Conservation (phyloP, 2,888 invertebrate species). For the Drosophila atroscutellata region DNA sequence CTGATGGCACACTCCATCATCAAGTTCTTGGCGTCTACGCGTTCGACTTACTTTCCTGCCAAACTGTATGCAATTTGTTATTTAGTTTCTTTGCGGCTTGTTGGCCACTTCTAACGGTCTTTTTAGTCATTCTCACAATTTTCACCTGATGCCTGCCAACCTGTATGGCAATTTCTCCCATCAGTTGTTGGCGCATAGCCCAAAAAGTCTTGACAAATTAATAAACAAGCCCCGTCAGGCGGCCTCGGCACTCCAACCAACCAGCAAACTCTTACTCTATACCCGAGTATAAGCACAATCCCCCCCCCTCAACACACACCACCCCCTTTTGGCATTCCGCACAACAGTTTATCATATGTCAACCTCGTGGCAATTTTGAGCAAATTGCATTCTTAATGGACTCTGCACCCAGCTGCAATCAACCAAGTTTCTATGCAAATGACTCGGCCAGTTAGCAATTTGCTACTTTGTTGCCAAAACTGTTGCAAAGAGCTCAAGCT, state of each 20-base stretch:
- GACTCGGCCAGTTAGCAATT: conserved; percentile 38
- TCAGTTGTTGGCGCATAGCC: conserved; percentile 64
- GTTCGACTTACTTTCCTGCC: conserved; percentile 49
- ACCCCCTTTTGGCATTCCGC: not conserved
- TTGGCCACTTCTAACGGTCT: conserved; percentile 42
- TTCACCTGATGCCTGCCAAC: conserved; percentile 46
- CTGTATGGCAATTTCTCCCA: conserved; percentile 63
- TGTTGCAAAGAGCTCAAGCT: not conserved
- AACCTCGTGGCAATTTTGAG: conserved; percentile 46
- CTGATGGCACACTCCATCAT: conserved; percentile 36
- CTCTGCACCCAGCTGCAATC: conserved; percentile 34
- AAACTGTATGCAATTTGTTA: conserved; percentile 22
- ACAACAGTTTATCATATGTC: conserved; percentile 41
- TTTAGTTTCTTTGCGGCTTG: conserved; percentile 6
- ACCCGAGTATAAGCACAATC: conserved; percentile 6
- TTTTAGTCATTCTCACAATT: conserved; percentile 54
- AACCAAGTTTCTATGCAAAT: conserved; percentile 51
- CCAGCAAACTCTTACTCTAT: conserved; percentile 16
- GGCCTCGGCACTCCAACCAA: conserved; percentile 32
- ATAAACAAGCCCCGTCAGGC: conserved; percentile 70
- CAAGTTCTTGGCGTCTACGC: conserved; percentile 32
- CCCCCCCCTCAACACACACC: not conserved
- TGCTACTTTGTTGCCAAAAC: not conserved
- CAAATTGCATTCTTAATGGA: conserved; percentile 79
- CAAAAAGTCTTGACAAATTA: conserved; percentile 77